Conservation (phyloP, 2,113 vertebrate species). For the Nothobranchius furzeri region DNA sequence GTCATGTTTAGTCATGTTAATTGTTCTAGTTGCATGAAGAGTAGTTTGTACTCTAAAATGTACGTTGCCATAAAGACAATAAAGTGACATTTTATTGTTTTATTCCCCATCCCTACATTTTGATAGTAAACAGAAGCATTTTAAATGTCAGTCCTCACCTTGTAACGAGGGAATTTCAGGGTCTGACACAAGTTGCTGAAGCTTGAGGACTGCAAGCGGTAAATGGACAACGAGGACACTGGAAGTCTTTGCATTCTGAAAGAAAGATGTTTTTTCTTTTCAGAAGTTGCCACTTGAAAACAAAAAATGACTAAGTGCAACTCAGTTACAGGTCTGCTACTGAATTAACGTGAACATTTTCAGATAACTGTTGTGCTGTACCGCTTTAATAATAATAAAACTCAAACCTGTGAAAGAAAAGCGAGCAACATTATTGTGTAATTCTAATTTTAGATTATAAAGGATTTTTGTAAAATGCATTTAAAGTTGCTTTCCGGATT, state of each 20-base stretch:
- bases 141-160: conserved; percentile 56
- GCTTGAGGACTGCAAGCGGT: conserved; percentile 62
- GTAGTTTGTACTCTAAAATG: too few species aligned
- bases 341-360: not conserved
- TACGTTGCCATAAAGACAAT: too few species aligned
- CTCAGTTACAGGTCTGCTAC: not conserved
- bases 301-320: not conserved
- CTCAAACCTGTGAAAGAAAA: not conserved
- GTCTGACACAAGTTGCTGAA: conserved; percentile 70
- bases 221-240: conserved; percentile 75
- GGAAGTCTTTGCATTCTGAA: conserved; percentile 67
- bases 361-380: not conserved
- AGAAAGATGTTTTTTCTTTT: not conserved
- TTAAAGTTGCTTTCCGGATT: too few species aligned
- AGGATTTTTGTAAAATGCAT: not conserved
- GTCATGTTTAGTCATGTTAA: too few species aligned
- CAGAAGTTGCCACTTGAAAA: not conserved
- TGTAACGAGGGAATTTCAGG: conserved; percentile 74
- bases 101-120: not conserved
- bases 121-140: not conserved
- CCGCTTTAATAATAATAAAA: not conserved
- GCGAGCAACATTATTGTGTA: not conserved
- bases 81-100: not conserved
- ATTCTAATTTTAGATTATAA: not conserved
- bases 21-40: too few species aligned